Conservation (phyloP, 64 coral and sea anemone species). For the Pocillopora verrucosa region DNA sequence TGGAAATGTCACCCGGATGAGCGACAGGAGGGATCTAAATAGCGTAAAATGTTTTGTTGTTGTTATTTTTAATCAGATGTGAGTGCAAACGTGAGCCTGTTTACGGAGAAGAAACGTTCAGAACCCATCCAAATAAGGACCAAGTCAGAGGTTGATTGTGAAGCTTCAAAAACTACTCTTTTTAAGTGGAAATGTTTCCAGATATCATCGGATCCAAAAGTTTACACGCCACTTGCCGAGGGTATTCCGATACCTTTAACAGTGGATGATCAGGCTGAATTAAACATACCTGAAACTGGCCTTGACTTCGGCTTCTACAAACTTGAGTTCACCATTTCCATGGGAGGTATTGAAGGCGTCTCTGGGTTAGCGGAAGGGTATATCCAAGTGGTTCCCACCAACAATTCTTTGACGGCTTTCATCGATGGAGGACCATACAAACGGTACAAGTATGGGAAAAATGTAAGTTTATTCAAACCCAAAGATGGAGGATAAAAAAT, state of each 20-base stretch:
- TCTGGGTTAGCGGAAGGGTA: conserved; percentile 14
- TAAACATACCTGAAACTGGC: conserved; percentile 1
- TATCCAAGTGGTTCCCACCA: conserved; percentile 36
- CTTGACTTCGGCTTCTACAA: conserved; percentile 60
- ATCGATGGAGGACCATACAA: conserved; percentile 12
- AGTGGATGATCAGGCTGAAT: background rate
- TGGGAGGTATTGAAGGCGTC: conserved; percentile 29
- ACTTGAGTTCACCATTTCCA: conserved; percentile 30
- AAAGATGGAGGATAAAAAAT: background rate
- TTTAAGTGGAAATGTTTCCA: conserved; percentile 52
- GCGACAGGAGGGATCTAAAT: background rate
- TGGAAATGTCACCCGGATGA: too few relatives aligned
- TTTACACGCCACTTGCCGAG: background rate
- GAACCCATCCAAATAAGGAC: conserved; percentile 21
- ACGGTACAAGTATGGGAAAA: conserved; percentile 23
- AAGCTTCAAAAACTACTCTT: conserved; percentile 39
- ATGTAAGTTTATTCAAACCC: background rate
- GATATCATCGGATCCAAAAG: conserved; percentile 1
- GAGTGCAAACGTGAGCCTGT: background rate
- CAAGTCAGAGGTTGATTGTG: conserved; percentile 51
- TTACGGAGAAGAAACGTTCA: conserved; percentile 44
- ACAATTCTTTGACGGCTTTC: conserved; percentile 1
- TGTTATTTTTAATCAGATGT: conserved; percentile 25
- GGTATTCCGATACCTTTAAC: background rate
- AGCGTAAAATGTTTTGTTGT: background rate